phyloP scores from a whole-genome alignment of 1,140 invertebrate genomes.

The Rhopalosiphum maidis region DNA sequence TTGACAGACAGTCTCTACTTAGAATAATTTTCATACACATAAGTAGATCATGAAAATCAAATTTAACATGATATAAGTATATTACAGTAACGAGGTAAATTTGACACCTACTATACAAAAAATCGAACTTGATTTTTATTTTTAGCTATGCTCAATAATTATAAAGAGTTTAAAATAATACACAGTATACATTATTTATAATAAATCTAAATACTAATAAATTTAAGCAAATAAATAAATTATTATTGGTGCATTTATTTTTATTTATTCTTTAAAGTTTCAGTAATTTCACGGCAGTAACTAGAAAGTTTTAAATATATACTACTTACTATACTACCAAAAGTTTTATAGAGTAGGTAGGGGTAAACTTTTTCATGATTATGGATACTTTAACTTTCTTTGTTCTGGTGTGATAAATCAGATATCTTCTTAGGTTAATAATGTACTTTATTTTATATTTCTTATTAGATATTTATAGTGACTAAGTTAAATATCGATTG shows the following conservation, averaged over 20 bases:
- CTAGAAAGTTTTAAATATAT: slow-evolving; percentile 7
- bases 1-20: too few relatives aligned
- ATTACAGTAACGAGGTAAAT: too few relatives aligned
- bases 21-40: too few relatives aligned
- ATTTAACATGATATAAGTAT: too few relatives aligned
- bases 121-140: neutral
- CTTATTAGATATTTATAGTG: neutral
- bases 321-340: neutral
- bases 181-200: too few relatives aligned
- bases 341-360: neutral
- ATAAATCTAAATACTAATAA: neutral
- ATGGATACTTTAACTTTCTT: slow-evolving; percentile 12
- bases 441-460: neutral
- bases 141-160: too few relatives aligned
- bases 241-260: neutral
- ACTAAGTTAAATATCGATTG: neutral
- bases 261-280: neutral
- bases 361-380: neutral
- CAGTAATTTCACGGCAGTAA: neutral
- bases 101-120: too few relatives aligned
- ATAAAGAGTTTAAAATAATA: too few relatives aligned
- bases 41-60: too few relatives aligned
- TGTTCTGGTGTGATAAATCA: neutral
- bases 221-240: neutral
- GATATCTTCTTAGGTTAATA: neutral